Evolutionary conservation across 1,140 invertebrate genomes (phyloP).

Genomic region (Ceratosolen fusciceps): DNA sequence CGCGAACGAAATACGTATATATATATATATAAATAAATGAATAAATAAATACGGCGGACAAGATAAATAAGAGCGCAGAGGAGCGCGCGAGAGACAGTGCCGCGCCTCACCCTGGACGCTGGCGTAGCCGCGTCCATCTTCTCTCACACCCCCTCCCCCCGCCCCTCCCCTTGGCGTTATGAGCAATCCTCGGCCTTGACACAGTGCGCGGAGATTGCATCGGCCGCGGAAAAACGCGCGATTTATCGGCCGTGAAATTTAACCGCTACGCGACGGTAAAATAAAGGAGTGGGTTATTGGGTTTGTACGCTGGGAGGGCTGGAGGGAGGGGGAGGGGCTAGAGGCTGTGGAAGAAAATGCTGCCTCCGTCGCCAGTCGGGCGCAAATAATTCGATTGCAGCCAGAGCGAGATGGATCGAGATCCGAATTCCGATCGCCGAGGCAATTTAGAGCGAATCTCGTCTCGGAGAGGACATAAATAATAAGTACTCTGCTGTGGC

Average conservation of each 20-base stretch:
- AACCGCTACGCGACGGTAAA: background rate
- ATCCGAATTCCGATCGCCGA: background rate
- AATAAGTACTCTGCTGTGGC: background rate
- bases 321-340: background rate
- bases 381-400: background rate
- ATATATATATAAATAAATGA: no score
- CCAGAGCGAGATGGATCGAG: background rate
- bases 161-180: slow-evolving; percentile 17
- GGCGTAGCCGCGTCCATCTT: background rate
- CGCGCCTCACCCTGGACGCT: background rate
- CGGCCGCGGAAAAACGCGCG: background rate
- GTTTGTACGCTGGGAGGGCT: no score
- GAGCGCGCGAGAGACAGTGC: no score
- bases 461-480: no score
- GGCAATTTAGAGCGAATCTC: no score
- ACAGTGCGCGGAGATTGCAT: slow-evolving; percentile 49
- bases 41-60: no score
- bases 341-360: no score
- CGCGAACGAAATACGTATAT: no score
- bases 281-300: no score
- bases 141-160: no score
- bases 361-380: background rate
- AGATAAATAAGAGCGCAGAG: no score
- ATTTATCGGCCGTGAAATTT: slow-evolving; percentile 12
- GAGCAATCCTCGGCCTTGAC: slow-evolving; percentile 55